A percentile compares a stretch with the other conserved stretches of the same genome.
These are phyloP conservation scores for Aleiodes sp. DNA, from an alignment of 1,140 invertebrate genomes.

Conservation along the genomic window DNA sequence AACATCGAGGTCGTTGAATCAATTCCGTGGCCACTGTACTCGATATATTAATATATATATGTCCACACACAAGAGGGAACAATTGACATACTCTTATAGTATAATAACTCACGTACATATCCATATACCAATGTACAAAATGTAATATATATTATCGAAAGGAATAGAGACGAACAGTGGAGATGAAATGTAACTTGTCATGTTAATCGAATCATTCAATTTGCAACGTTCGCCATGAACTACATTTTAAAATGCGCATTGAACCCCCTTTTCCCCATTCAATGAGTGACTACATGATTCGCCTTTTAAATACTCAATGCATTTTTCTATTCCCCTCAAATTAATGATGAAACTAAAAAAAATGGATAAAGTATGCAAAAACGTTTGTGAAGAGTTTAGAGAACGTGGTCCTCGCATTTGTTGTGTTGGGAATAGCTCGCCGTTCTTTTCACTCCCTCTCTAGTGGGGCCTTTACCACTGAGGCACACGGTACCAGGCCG, in stretches of 20 bases:
- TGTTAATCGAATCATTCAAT: conserved; percentile 10
- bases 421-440: conserved; percentile 7
- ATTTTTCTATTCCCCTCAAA: no score
- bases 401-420: conserved; percentile 1
- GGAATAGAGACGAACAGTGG: background rate
- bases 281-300: no score
- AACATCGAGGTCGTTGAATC: conserved; percentile 21
- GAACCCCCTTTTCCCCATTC: no score
- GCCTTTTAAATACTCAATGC: no score
- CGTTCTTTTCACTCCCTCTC: conserved; percentile 4
- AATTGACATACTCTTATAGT: conserved; percentile 25
- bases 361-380: no score
- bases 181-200: background rate
- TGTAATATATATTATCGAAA: conserved; percentile 10
- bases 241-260: conserved; percentile 28
- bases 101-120: background rate
- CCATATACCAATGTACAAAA: background rate
- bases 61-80: background rate
- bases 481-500: conserved; percentile 50
- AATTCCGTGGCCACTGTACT: conserved; percentile 6
- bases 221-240: conserved; percentile 22
- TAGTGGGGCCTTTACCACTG: conserved; percentile 22
- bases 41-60: background rate
- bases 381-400: no score
- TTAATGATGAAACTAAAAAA: no score